Evolutionary conservation across 2,888 invertebrate species (phyloP).

Genomic region (Dastarcus helophoroides): DNA sequence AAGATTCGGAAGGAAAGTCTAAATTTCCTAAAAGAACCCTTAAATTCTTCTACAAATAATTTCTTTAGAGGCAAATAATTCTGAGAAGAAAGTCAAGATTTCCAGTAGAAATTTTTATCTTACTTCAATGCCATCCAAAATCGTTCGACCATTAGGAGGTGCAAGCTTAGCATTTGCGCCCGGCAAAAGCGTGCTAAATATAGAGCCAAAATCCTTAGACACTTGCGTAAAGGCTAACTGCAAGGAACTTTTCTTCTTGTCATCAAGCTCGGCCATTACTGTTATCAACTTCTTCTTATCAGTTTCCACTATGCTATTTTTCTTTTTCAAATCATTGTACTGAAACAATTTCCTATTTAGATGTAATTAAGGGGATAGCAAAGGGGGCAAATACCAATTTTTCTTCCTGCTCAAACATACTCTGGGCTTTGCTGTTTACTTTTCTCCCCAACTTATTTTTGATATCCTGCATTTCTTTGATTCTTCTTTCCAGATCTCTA

Average conservation of each 20-base stretch:
- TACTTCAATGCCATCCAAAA: conserved; percentile 82
- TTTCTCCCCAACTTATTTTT: conserved; percentile 56
- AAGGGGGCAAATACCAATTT: conserved; percentile 47
- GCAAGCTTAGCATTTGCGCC: conserved; percentile 81
- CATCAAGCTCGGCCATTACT: conserved; percentile 80
- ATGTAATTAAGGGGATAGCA: background rate
- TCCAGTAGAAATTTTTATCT: too few species aligned
- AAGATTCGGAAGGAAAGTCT: too few species aligned
- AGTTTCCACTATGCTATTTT: conserved; percentile 54
- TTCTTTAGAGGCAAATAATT: conserved; percentile 1
- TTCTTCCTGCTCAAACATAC: conserved; percentile 74
- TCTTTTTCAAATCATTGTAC: conserved; percentile 51
- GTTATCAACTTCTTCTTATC: conserved; percentile 63
- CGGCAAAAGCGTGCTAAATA: conserved; percentile 83
- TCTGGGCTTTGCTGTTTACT: conserved; percentile 77
- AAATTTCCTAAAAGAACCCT: conserved; percentile 2
- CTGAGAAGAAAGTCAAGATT: too few species aligned
- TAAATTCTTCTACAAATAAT: conserved; percentile 4
- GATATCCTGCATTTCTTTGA: conserved; percentile 46
- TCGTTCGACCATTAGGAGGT: conserved; percentile 59
- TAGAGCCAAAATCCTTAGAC: conserved; percentile 87
- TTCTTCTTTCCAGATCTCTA: conserved; percentile 42
- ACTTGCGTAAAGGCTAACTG: conserved; percentile 76
- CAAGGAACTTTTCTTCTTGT: conserved; percentile 77
- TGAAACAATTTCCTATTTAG: conserved; percentile 26